A percentile compares a stretch with the other conserved stretches of the same genome.
Conservation (phyloP, 2,113 vertebrate genomes). For the Plectropomus leopardus region DNA sequence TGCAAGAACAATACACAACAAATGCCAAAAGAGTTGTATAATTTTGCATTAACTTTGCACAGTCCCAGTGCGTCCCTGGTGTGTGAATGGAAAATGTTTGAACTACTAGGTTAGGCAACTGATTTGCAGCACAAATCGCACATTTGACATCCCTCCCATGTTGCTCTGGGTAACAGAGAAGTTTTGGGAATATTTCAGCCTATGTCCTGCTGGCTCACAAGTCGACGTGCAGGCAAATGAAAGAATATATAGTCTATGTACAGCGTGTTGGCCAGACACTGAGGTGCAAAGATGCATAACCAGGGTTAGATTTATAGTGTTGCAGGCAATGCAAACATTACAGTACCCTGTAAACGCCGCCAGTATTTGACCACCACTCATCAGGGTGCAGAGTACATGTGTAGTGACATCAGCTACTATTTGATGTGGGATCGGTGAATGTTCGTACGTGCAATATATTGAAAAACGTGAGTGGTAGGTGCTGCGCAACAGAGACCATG, state of each 20-base stretch:
- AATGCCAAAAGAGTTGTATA: not conserved
- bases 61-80: not conserved
- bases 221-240: constrained; percentile 34
- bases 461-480: constrained; percentile 31
- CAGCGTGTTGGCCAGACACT: constrained; percentile 50
- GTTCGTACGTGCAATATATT: not conserved
- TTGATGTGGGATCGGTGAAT: constrained; percentile 45
- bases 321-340: constrained; percentile 69
- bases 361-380: constrained; percentile 54
- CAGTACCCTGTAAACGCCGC: constrained; percentile 57
- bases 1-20: not conserved
- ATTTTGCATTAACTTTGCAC: not conserved
- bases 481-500: constrained; percentile 3
- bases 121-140: constrained; percentile 23
- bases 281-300: constrained; percentile 60
- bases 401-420: constrained; percentile 58
- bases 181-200: constrained; percentile 49
- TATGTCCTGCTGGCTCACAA: constrained; percentile 21
- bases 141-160: not conserved
- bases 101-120: not conserved
- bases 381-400: constrained; percentile 33
- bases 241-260: constrained; percentile 35
- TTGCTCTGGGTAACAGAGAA: constrained; percentile 37
- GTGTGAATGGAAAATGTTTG: not conserved
- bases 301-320: constrained; percentile 47